phyloP scores from a whole-genome alignment of 2,888 invertebrate genomes.

The Torymus tubicola region DNA sequence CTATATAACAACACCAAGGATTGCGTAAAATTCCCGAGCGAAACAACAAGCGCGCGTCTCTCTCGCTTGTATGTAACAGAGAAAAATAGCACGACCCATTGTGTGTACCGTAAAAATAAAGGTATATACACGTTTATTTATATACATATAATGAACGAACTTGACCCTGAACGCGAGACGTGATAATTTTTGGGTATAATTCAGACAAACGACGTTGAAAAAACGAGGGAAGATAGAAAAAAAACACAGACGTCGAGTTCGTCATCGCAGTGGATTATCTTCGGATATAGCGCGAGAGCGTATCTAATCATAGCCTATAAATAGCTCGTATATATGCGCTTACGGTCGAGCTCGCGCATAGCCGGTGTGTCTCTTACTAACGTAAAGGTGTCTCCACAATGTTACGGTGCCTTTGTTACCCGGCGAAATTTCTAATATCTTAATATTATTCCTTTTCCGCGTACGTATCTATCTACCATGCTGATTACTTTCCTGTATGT shows the following conservation, averaged over 20 bases:
- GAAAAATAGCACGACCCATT: not conserved
- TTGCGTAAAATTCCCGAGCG: constrained; percentile 12
- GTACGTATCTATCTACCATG: no score
- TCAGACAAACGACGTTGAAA: no score
- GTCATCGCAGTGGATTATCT: constrained; percentile 60
- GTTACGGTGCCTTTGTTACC: no score
- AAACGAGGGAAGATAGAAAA: constrained; percentile 3
- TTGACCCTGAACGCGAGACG: constrained; percentile 28
- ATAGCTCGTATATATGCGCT: constrained; percentile 61
- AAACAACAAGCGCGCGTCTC: not conserved
- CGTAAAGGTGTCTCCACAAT: no score
- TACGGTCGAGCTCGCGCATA: constrained; percentile 63
- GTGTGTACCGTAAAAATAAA: no score
- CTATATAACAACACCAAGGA: not conserved
- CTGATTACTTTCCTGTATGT: no score
- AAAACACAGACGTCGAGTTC: constrained; percentile 31
- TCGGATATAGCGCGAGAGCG: constrained; percentile 63
- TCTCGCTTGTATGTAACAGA: not conserved
- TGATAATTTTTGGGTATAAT: no score
- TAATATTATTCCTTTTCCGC: no score
- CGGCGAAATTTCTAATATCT: no score
- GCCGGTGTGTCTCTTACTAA: constrained; percentile 60
- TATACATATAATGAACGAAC: constrained; percentile 13
- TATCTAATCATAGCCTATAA: constrained; percentile 73
- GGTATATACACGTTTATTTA: no score